These are phyloP conservation scores for Chroicocephalus ridibundus DNA, from an alignment of 2,113 vertebrate species.

Conservation along the genomic window DNA sequence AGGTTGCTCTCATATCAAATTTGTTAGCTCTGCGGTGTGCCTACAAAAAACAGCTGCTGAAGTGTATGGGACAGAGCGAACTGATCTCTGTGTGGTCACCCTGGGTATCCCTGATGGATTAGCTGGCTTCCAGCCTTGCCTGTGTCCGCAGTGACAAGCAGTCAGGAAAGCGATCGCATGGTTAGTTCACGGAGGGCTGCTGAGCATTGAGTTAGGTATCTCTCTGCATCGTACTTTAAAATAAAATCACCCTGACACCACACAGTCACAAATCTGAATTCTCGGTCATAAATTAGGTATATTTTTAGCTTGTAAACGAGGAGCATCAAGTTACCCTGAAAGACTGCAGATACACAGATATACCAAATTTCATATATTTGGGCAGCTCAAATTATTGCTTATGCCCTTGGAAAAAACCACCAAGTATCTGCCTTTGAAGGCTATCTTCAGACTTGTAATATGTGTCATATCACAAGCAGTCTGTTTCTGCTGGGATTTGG, in stretches of 20 bases:
- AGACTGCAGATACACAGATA: not conserved
- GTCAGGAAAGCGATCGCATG: accelerated
- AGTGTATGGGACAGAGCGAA: not conserved
- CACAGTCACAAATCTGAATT: not conserved
- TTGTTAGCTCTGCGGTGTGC: not conserved
- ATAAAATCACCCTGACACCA: not conserved
- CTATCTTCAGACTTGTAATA: not conserved
- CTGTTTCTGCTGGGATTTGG: not conserved
- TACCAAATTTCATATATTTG: not conserved
- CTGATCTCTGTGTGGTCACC: not conserved
- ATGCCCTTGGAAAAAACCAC: not conserved
- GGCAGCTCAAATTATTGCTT: not conserved
- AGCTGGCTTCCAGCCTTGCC: not conserved
- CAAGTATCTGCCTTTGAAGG: not conserved
- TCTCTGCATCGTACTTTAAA: not conserved
- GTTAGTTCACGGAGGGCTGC: not conserved
- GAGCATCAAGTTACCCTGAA: not conserved
- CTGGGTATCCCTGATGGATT: not conserved
- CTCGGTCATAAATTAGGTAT: not conserved
- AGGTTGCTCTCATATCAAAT: not conserved
- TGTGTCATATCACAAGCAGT: not conserved
- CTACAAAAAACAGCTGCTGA: not conserved
- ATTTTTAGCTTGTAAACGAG: not conserved
- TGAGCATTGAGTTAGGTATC: not conserved
- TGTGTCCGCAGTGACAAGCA: not conserved